phyloP scores from a whole-genome alignment of 2,113 vertebrate genomes.

The Thunnus thynnus region DNA sequence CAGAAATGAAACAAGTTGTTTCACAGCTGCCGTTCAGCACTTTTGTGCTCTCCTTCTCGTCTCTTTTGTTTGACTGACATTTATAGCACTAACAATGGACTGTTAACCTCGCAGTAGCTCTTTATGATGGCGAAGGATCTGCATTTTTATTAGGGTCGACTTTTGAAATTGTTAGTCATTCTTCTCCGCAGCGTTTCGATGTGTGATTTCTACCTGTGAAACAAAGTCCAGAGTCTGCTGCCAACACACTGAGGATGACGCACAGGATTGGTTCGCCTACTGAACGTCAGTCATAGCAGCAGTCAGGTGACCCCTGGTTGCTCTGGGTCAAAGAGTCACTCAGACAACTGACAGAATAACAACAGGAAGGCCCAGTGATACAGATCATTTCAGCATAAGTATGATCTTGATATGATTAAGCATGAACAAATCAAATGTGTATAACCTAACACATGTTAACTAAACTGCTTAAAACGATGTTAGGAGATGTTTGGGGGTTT shows the following conservation, averaged over 20 bases:
- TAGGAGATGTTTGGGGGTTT: too few relatives aligned
- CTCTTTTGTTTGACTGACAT: conserved; percentile 41
- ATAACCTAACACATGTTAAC: not conserved
- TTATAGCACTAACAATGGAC: conserved; percentile 70
- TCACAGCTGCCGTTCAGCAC: conserved; percentile 20
- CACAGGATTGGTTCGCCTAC: conserved; percentile 30
- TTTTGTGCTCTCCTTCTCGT: not conserved
- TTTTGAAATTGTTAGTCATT: conserved; percentile 59
- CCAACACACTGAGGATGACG: conserved; percentile 79
- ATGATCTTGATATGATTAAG: too few relatives aligned
- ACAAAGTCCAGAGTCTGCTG: conserved; percentile 85
- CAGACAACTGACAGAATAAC: not conserved
- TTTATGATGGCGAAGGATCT: conserved; percentile 67
- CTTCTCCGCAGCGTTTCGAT: conserved; percentile 24
- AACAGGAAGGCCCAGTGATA: not conserved
- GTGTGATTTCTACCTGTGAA: conserved; percentile 52
- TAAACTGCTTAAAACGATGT: too few relatives aligned
- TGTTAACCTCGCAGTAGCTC: conserved; percentile 67
- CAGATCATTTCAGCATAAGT: too few relatives aligned
- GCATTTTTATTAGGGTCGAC: conserved; percentile 72
- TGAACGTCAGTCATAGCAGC: conserved; percentile 22
- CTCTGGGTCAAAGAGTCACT: conserved; percentile 23
- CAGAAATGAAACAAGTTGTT: conserved; percentile 21
- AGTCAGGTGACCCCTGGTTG: conserved; percentile 29
- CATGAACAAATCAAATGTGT: not conserved